Conservation (phyloP, 2,797 vertebrate genomes). For the Pseudocheirus occidentalis region DNA sequence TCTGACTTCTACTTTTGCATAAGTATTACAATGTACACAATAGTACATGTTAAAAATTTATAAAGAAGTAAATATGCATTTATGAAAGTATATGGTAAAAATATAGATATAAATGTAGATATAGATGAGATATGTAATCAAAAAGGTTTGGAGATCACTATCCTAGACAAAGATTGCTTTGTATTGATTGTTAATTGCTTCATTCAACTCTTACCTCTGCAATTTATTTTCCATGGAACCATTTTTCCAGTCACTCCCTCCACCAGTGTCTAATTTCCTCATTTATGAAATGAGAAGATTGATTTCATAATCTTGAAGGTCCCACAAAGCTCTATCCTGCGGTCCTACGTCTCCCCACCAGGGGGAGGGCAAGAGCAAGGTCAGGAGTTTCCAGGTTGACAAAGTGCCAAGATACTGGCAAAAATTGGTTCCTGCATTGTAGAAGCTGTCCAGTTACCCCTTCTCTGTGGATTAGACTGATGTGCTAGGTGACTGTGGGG, state of each 20-base stretch:
- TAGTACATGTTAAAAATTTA: not conserved
- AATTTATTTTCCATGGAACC: not conserved
- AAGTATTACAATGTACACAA: not conserved
- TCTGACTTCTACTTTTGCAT: not conserved
- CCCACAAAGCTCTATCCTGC: not conserved
- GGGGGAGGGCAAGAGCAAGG: not conserved
- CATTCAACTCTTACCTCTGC: not conserved
- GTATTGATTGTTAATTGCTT: not conserved
- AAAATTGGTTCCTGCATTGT: not conserved
- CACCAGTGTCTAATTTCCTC: not conserved
- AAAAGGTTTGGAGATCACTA: not conserved
- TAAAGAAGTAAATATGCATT: not conserved
- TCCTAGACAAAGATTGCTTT: not conserved
- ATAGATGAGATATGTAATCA: not conserved
- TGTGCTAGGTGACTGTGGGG: not conserved
- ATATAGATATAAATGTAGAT: too few relatives aligned
- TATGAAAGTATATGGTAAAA: not conserved
- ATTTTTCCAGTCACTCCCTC: not conserved
- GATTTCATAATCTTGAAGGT: not conserved
- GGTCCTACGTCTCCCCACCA: not conserved
- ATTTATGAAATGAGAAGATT: not conserved
- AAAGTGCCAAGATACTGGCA: not conserved
- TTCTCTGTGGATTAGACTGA: not conserved
- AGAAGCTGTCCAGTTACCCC: not conserved
- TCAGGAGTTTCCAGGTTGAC: not conserved